These are phyloP conservation scores for Cyclopterus lumpus DNA, from an alignment of 2,797 vertebrate species.

Conservation along the genomic window DNA sequence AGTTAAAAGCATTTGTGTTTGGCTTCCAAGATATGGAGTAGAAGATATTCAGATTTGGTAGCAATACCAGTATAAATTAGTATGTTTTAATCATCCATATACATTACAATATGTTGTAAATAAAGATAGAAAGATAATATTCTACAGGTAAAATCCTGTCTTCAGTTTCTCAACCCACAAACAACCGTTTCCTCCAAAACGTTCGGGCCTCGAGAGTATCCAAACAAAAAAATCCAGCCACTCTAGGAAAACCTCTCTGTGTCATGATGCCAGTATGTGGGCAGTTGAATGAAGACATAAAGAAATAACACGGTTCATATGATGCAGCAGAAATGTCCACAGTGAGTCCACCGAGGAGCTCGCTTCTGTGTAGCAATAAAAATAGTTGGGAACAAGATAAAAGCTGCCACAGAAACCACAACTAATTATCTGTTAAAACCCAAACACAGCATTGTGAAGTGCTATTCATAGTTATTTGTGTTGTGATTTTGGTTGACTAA, in stretches of 20 bases:
- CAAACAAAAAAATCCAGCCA: not conserved
- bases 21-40: conserved; percentile 8
- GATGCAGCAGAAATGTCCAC: conserved; percentile 30
- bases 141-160: not conserved
- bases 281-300: conserved; percentile 34
- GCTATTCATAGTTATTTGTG: not conserved
- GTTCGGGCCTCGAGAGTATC: conserved; percentile 12
- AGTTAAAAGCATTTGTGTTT: conserved; percentile 25
- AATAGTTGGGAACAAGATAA: conserved; percentile 3
- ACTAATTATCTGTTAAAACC: not conserved
- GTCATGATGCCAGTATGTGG: conserved; percentile 54
- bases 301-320: conserved; percentile 40
- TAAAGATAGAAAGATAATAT: not conserved
- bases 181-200: conserved; percentile 1
- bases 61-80: conserved; percentile 2
- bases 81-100: not conserved
- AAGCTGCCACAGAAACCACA: not conserved
- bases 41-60: conserved; percentile 2
- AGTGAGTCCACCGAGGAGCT: conserved; percentile 7
- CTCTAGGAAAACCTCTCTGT: conserved; percentile 38
- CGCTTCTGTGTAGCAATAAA: conserved; percentile 7
- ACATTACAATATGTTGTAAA: not conserved
- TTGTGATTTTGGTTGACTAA: not conserved
- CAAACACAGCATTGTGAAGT: not conserved
- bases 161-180: not conserved